A percentile compares a stretch with the other conserved stretches of the same genome.
Conservation (phyloP, 2,888 invertebrate genomes). For the Hyppa rectilinea region DNA sequence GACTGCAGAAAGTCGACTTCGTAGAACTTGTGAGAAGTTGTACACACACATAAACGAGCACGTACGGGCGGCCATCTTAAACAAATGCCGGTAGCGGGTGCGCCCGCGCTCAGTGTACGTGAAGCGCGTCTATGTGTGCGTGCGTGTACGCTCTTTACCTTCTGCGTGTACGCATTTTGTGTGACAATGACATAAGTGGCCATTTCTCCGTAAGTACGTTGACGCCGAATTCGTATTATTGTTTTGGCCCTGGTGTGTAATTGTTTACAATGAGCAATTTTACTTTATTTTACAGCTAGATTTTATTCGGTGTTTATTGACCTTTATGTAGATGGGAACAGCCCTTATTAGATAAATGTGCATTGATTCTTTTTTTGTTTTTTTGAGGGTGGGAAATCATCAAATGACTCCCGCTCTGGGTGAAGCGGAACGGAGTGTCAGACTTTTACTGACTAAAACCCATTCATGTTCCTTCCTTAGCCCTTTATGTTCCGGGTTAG, state of each 20-base stretch:
- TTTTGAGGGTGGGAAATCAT: too few species aligned
- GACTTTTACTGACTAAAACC: too few species aligned
- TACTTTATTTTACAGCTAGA: constrained; percentile 6
- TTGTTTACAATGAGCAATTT: constrained; percentile 12
- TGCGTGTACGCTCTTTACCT: neutral
- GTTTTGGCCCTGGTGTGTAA: constrained; percentile 51
- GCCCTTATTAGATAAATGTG: neutral
- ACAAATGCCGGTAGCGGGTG: neutral
- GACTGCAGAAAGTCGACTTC: neutral
- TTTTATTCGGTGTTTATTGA: constrained; percentile 25
- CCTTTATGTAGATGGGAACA: neutral
- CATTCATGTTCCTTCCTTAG: too few species aligned
- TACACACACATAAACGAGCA: too few species aligned
- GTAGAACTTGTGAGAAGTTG: too few species aligned
- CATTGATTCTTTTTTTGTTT: too few species aligned
- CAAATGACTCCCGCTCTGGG: too few species aligned
- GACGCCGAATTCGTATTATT: constrained; percentile 38
- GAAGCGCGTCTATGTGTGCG: too few species aligned
- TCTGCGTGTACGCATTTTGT: neutral
- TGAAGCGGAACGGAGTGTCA: too few species aligned
- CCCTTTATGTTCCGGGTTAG: too few species aligned
- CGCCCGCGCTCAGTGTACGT: neutral
- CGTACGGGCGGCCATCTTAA: neutral
- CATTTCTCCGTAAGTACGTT: constrained; percentile 52
- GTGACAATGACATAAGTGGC: constrained; percentile 31